Conservation (phyloP, 2,888 invertebrate genomes). For the Erebia epiphron region DNA sequence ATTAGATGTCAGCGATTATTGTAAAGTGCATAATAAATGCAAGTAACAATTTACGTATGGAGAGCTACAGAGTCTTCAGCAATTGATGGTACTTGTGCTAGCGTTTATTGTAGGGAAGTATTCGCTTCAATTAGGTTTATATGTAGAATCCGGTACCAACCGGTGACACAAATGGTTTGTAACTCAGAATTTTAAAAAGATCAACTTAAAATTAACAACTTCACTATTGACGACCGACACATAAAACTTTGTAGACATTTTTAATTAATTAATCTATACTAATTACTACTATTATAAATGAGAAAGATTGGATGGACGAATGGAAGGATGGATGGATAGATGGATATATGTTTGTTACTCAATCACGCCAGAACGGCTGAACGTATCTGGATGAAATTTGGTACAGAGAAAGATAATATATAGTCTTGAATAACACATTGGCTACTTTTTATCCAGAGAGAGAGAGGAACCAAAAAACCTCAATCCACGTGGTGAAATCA, state of each 20-base stretch:
- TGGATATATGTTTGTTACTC: no score
- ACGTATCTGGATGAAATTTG: no score
- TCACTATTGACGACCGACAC: not conserved
- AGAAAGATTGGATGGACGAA: no score
- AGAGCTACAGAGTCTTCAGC: conserved; percentile 36
- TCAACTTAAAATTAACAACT: not conserved
- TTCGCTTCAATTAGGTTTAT: conserved; percentile 49
- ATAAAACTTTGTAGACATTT: not conserved
- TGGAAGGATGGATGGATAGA: no score
- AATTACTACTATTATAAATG: no score
- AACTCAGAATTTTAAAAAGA: conserved; percentile 29
- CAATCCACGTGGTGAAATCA: no score
- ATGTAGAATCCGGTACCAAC: conserved; percentile 47
- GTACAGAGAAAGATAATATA: no score
- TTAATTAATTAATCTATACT: not conserved
- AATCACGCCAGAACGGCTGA: no score
- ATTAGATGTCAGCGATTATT: conserved; percentile 26
- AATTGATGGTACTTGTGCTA: conserved; percentile 41
- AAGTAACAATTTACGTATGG: conserved; percentile 11
- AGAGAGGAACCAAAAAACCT: no score
- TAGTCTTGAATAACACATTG: no score
- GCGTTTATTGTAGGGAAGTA: conserved; percentile 44
- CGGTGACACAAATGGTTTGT: conserved; percentile 41
- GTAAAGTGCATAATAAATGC: conserved; percentile 27
- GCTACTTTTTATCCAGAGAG: no score